These are phyloP conservation scores for Polymixis flavicincta DNA, from an alignment of 2,888 invertebrate genomes.

Conservation along the genomic window DNA sequence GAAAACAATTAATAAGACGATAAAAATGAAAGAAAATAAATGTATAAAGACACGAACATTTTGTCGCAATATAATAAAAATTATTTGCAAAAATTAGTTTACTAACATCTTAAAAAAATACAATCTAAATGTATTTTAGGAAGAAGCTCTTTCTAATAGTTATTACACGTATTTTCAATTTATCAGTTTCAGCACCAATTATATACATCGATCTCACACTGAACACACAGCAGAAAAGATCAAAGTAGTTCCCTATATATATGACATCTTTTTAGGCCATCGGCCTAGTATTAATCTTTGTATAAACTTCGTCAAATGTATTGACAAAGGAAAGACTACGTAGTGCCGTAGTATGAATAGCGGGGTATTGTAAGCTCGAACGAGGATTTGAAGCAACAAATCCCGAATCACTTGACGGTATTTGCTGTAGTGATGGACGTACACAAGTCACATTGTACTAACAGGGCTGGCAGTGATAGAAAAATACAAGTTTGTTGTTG, in stretches of 20 bases:
- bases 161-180: not conserved
- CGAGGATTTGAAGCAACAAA: slow-evolving; percentile 66
- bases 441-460: slow-evolving; percentile 61
- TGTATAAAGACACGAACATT: not conserved
- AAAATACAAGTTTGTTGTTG: slow-evolving; percentile 24
- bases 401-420: slow-evolving; percentile 72
- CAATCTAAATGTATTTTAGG: not conserved
- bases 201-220: not conserved
- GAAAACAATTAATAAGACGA: not conserved
- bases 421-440: slow-evolving; percentile 70
- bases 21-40: not conserved
- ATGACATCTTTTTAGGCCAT: not conserved
- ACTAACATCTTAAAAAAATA: not conserved
- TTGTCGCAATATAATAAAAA: not conserved
- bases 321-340: slow-evolving; percentile 41
- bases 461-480: slow-evolving; percentile 51
- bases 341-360: slow-evolving; percentile 34
- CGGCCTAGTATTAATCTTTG: slow-evolving; percentile 19
- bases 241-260: slow-evolving; percentile 6
- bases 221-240: not conserved
- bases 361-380: slow-evolving; percentile 41
- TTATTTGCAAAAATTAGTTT: not conserved
- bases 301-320: slow-evolving; percentile 25
- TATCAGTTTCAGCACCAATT: slow-evolving; percentile 1
- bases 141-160: not conserved